Conservation (phyloP, 2,797 vertebrate genomes). For the Antrozous pallidus region DNA sequence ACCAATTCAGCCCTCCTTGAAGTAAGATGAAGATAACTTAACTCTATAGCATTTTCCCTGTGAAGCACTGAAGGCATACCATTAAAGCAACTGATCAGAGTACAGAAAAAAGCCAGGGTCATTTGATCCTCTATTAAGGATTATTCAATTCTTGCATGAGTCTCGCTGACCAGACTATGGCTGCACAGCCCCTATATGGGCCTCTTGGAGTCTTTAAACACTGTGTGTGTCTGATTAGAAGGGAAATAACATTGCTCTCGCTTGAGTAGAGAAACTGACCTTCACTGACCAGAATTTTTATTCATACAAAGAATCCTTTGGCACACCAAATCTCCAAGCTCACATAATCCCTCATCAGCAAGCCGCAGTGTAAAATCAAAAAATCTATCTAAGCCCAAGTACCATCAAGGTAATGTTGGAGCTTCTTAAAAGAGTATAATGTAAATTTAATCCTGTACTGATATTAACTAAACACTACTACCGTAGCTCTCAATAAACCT, state of each 20-base stretch:
- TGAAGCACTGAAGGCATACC: constrained; percentile 29
- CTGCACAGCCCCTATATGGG: constrained; percentile 29
- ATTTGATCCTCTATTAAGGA: constrained; percentile 65
- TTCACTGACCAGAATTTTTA: constrained; percentile 47
- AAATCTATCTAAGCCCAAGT: constrained; percentile 35
- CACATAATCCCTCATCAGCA: constrained; percentile 17
- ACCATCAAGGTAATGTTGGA: constrained; percentile 49
- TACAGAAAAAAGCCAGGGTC: constrained; percentile 42
- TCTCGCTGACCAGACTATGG: constrained; percentile 14
- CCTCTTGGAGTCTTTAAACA: constrained; percentile 50
- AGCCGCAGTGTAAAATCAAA: constrained; percentile 47
- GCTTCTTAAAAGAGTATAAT: constrained; percentile 59
- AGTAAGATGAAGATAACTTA: constrained; percentile 53
- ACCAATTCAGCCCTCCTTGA: constrained; percentile 57
- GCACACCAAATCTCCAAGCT: constrained; percentile 37
- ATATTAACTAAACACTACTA: constrained; percentile 65
- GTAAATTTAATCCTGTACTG: constrained; percentile 66
- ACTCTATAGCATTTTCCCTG: constrained; percentile 50
- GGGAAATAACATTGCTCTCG: constrained; percentile 22
- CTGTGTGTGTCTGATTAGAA: constrained; percentile 60
- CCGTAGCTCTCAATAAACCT: background rate
- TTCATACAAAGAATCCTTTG: constrained; percentile 49
- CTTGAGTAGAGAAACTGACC: constrained; percentile 66
- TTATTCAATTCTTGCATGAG: constrained; percentile 67
- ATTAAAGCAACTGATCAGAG: constrained; percentile 62